Evolutionary conservation across 2,888 invertebrate genomes (phyloP), one percentile per base, ranked within the genome.

Genomic region (Eucera pruinosa): DNA sequence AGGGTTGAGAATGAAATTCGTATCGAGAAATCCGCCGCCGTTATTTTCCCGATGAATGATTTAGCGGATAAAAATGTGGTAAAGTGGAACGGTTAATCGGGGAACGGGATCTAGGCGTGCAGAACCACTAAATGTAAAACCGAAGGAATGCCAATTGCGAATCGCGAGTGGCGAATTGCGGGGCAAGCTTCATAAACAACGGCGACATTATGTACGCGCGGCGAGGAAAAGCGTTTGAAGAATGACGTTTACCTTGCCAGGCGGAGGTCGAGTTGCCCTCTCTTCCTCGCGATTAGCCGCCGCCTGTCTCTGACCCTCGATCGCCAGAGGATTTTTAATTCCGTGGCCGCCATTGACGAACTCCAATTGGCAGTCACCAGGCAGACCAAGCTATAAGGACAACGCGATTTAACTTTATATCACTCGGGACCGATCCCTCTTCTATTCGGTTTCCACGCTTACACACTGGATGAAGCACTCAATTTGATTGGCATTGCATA

Each of bases 281-380:
- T 94, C 95, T 84, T 95, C 95, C 81, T 94, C 95, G 81, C 95
- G 94, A 89, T 94, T 94, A 4, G 89, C 81, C 13, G 91, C 79
- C 0, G 91, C 83, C 80, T 90, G 91, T 75, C 92, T 87, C 76
- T 91, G 92, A 68, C 91, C 91, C 65, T 92, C 92, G 74, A 92
- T 96, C 39, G 98, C 97, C 86, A 98, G 93, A 1, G 99, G 98
- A 93, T 99, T 99, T 92, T 99, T 99, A 78, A 99, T 97, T 48
- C 99, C 99, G 91, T 98, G 98, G 18, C 98, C 98, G 68, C 98
- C 98, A 90, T 99, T 99, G 43, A 99, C 98, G 92, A 98, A 98
- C 93, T 99, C 98, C 88, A 98, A 93, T 77, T 97, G 97, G 52
- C 97, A 95, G 91, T 97, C 97, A 62, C 96, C 95, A 27, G 97